Evolutionary conservation across 1,140 invertebrate species (phyloP), one percentile per base, ranked within the genome.

Genomic region (Solenopsis fugax): DNA sequence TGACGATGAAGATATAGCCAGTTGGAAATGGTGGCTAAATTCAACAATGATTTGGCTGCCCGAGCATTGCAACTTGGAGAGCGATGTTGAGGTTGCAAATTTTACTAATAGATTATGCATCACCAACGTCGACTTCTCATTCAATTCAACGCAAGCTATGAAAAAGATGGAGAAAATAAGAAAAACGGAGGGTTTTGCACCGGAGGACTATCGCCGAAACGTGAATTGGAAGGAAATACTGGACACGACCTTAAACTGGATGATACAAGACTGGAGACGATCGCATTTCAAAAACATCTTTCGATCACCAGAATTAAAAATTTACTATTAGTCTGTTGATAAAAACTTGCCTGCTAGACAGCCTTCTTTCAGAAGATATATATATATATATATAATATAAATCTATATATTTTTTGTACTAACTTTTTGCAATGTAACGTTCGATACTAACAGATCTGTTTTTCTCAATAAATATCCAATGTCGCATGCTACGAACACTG

Each of bases 11-110:
- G 24, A 71, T 84, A 75, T 29, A 48, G 54, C 90, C 4, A 77
- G 84, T 21, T 96, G 95, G 94, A 93, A 96, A 81, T 96, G 96
- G 95, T 96, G 96, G 95, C 90, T 94, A 54, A 92, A 94, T 87
- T 94, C 96, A 0, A 89, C 94, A 5, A 94, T 95, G 93, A 95
- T 91, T 50, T 96, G 95, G 95, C 69, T 96, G 62, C 92, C 94
- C 4, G 91, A 95, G 87, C 92, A 93, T 18, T 95, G 94, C 9
- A 76, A 71, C 13, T 86, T 88, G 2, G 76, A 88, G 41, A 88
- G 90, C 1, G 76, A 89, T 16, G 89, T 85, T 29, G 60, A 92
- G 52, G 21, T 85, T 54, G 71, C 48, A 29, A 86, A 73, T 24
- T 73, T 69, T 64, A 12, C 80, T 75, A 18, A 88, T 86, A 58